Percentiles rank a stretch among this genome's conserved stretches.
Evolutionary conservation across 1,140 invertebrate genomes (phyloP).

Genomic region (Drosophila serrata): DNA sequence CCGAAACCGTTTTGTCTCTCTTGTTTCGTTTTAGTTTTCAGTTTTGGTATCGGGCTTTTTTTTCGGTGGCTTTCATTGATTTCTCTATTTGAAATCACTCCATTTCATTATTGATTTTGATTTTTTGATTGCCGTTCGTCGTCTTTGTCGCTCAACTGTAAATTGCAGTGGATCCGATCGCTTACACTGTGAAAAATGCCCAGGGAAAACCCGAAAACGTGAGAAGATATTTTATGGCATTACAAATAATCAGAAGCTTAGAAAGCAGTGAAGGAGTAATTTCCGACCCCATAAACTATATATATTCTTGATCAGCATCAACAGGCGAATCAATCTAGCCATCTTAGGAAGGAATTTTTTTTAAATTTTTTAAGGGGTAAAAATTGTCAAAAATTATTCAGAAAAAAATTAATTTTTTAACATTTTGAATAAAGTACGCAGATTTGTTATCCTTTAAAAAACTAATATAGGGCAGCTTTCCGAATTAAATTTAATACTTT

Average conservation of each 20-base stretch:
- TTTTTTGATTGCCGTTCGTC: conserved; percentile 67
- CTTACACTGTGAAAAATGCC: conserved; percentile 7
- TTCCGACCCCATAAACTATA: no score
- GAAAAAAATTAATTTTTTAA: no score
- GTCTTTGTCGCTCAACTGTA: conserved; percentile 45
- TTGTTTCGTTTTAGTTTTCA: conserved; percentile 1
- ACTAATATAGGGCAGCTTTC: no score
- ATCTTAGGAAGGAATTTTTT: no score
- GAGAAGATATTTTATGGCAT: not conserved
- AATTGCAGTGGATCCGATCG: conserved; percentile 39
- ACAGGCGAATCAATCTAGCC: no score
- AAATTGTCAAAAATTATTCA: no score
- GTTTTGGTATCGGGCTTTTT: conserved; percentile 4
- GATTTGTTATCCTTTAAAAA: no score
- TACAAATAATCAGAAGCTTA: not conserved
- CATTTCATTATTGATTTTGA: conserved; percentile 76
- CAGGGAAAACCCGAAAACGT: fast-evolving
- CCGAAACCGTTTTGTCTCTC: conserved; percentile 73
- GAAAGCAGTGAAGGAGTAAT: no score
- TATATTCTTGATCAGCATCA: no score
- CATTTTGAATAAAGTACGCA: no score
- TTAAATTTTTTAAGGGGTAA: no score
- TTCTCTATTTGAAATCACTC: conserved; percentile 81
- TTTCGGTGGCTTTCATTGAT: conserved; percentile 74
- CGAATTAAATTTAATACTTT: no score